Conservation (phyloP, 2,888 invertebrate species). For the Agrotis exclamationis region DNA sequence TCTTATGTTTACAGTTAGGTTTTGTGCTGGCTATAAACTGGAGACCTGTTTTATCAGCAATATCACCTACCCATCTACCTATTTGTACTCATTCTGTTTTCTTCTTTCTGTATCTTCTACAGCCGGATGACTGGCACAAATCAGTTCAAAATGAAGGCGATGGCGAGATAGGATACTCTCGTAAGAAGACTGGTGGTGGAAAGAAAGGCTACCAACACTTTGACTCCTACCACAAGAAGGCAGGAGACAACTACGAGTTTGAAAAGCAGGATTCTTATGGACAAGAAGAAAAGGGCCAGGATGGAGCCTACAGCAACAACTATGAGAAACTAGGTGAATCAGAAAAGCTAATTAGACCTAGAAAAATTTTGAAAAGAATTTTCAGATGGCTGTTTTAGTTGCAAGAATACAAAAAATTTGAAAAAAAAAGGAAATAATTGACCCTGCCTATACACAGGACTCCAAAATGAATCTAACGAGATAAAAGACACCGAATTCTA, state of each 20-base stretch:
- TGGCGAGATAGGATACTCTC: slow-evolving; percentile 93
- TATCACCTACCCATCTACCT: no score
- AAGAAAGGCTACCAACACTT: slow-evolving; percentile 94
- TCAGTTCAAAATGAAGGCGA: slow-evolving; percentile 92
- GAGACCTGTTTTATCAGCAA: background rate
- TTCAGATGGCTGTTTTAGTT: slow-evolving; percentile 74
- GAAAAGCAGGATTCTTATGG: slow-evolving; percentile 93
- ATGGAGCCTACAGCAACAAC: slow-evolving; percentile 84
- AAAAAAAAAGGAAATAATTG: background rate
- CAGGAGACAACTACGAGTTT: slow-evolving; percentile 94
- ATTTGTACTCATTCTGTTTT: background rate
- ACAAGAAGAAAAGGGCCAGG: slow-evolving; percentile 87
- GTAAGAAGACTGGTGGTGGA: slow-evolving; percentile 92
- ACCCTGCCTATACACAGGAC: background rate
- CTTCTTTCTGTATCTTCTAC: slow-evolving; percentile 35
- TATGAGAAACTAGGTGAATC: slow-evolving; percentile 83
- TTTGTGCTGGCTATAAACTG: background rate
- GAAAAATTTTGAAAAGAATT: slow-evolving; percentile 77
- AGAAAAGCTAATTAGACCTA: slow-evolving; percentile 73
- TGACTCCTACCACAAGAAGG: slow-evolving; percentile 94
- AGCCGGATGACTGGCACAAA: slow-evolving; percentile 90
- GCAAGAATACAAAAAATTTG: no score
- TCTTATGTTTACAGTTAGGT: background rate
- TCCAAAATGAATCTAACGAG: background rate
- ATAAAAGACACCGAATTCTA: background rate